Evolutionary conservation across 2,797 vertebrate genomes (phyloP).

Genomic region (Sebastiscus albofasciatus): DNA sequence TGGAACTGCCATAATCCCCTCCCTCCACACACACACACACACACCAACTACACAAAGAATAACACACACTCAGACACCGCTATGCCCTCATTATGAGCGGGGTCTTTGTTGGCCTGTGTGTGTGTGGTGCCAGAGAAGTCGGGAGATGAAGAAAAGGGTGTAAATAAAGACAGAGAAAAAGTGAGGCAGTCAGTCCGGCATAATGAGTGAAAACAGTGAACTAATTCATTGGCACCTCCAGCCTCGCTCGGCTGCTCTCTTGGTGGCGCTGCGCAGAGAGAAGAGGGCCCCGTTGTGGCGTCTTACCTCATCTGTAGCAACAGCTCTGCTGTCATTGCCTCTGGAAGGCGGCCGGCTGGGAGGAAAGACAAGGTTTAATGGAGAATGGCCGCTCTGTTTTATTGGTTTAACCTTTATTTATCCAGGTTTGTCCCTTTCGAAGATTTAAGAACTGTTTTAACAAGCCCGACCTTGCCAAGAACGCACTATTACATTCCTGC

Average conservation of each 20-base stretch:
- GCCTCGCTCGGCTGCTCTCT: slow-evolving; percentile 65
- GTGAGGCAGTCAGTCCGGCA: slow-evolving; percentile 63
- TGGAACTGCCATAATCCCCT: slow-evolving; percentile 82
- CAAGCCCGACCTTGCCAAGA: slow-evolving; percentile 51
- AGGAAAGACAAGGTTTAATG: slow-evolving; percentile 46
- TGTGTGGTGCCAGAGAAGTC: slow-evolving; percentile 75
- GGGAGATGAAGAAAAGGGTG: slow-evolving; percentile 69
- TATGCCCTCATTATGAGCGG: slow-evolving; percentile 75
- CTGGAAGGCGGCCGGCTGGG: slow-evolving; percentile 35
- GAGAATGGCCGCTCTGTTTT: slow-evolving; percentile 45
- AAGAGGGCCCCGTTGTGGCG: slow-evolving; percentile 47
- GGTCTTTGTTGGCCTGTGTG: slow-evolving; percentile 69
- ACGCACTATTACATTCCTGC: slow-evolving; percentile 44
- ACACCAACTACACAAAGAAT: slow-evolving; percentile 54
- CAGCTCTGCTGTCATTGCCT: slow-evolving; percentile 28
- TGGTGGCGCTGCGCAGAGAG: slow-evolving; percentile 47
- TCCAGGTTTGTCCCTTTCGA: slow-evolving; percentile 49
- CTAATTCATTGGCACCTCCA: slow-evolving; percentile 74
- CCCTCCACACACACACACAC: slow-evolving; percentile 50
- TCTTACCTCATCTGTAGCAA: slow-evolving; percentile 60
- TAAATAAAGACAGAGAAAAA: slow-evolving; percentile 75
- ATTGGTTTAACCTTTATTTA: slow-evolving; percentile 72
- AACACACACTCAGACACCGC: slow-evolving; percentile 66
- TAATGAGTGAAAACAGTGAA: slow-evolving; percentile 81
- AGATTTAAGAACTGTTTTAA: slow-evolving; percentile 64